Evolutionary conservation across 2,113 vertebrate genomes (phyloP).

Genomic region (Atractosteus spatula): DNA sequence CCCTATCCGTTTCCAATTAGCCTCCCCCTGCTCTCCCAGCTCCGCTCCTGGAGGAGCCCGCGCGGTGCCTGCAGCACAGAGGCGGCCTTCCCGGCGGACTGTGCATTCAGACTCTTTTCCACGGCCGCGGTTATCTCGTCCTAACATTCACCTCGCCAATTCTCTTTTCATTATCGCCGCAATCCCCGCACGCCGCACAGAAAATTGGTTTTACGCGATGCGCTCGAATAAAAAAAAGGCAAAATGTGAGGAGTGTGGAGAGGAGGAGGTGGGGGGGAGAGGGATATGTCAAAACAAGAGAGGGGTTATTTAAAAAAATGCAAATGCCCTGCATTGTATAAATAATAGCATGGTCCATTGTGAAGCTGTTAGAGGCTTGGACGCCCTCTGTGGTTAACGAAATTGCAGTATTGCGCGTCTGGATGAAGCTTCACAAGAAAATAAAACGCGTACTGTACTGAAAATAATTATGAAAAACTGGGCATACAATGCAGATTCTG

Average conservation of each 20-base stretch:
- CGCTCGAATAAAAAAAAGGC: conserved; percentile 33
- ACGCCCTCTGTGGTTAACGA: background rate
- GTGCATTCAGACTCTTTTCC: conserved; percentile 30
- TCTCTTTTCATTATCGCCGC: conserved; percentile 52
- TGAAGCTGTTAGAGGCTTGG: background rate
- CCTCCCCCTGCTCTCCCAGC: conserved; percentile 17
- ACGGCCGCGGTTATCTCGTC: conserved; percentile 40
- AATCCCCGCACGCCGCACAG: conserved; percentile 38
- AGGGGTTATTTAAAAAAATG: conserved; percentile 31
- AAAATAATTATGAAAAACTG: conserved; percentile 24
- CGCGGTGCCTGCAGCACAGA: background rate
- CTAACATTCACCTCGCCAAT: conserved; percentile 46
- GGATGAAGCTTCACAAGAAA: background rate
- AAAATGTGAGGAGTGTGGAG: conserved; percentile 30
- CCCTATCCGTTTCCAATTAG: conserved; percentile 31
- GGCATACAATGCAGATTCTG: conserved; percentile 1
- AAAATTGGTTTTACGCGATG: conserved; percentile 57
- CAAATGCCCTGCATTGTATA: conserved; percentile 8
- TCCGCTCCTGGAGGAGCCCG: too few relatives aligned
- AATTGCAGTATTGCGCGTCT: background rate
- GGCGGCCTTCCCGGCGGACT: conserved; percentile 21
- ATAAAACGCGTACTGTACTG: background rate
- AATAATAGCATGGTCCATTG: conserved; percentile 26
- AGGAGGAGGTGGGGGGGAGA: conserved; percentile 23
- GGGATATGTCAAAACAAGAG: conserved; percentile 40